Base-by-base conservation (phyloP, 1,140 invertebrate species). In the Teleopsis dalmanni region DNA sequence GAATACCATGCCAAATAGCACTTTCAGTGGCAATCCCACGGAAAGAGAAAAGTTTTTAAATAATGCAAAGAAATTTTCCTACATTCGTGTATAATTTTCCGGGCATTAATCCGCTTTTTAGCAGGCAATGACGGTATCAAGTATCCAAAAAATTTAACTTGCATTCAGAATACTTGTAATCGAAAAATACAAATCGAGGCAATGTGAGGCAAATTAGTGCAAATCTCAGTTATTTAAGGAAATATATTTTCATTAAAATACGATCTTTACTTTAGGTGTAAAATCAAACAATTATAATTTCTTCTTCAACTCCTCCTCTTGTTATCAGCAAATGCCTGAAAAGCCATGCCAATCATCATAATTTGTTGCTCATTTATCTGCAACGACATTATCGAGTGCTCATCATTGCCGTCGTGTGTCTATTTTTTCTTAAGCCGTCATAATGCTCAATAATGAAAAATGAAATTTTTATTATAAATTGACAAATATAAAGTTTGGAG, bases 21-120 rank as follows among this genome's bases (percentile, higher is more conserved):
- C 37, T 13, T 14, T 22, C 29, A 40, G 18, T 31, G 14, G 23
- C 23, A 16, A 41, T 13, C 21, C n/a, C 19, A 14, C 8, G 7
- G 11, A 23, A 21, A 11, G 23, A 36, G 16, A 37, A 44, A 50
- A 50, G 40, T 43, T 43, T 40, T 50, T 37, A 50, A 50, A 50
- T 46, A 46, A 46, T 46, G 29, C 23, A 46, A 46, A 35, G 44
- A 46, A 36, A 46, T 46, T 46, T 46, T 46, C 44, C 21, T 46
- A 36, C 33, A 36, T 46, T 46, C 44, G 25, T 46, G 33, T 21
- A 36, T 29, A 46, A 22, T 43, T 46, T 48, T 48, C 47, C 47
- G 47, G 47, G 47, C 47, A 48, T 48, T 48, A 48, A 48, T 48
- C 47, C 47, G 47, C 19, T 46, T 52, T 49, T n/a, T n/a, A n/a